A percentile compares a stretch with the other conserved stretches of the same genome.
Conservation (phyloP, 2,113 vertebrate species). For the Microtus oregoni region DNA sequence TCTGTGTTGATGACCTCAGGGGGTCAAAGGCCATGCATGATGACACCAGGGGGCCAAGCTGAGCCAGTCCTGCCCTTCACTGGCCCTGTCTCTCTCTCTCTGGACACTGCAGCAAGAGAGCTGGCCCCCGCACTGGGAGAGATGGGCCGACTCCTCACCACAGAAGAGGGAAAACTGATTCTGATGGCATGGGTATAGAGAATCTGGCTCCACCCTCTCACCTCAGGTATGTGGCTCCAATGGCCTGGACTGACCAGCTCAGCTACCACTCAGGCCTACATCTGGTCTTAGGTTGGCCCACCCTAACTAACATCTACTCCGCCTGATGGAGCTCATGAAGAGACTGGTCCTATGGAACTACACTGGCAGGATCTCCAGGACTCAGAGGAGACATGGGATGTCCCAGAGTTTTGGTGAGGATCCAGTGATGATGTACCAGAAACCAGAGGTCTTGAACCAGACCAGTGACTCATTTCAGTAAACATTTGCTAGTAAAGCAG, state of each 20-base stretch:
- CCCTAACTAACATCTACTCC: neutral
- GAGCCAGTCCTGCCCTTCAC: too few species aligned
- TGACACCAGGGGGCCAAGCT: too few species aligned
- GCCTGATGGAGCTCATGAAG: neutral
- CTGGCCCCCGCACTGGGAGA: too few species aligned
- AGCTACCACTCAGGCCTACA: neutral
- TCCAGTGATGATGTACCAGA: neutral
- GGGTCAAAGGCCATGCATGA: too few species aligned
- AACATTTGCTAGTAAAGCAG: neutral
- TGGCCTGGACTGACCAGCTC: neutral
- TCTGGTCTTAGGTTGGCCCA: neutral
- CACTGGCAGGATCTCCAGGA: neutral
- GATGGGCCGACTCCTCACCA: too few species aligned
- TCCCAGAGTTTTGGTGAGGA: neutral
- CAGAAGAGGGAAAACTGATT: neutral
- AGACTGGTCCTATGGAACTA: neutral
- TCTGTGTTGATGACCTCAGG: too few species aligned
- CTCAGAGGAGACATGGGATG: neutral
- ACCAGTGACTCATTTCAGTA: neutral
- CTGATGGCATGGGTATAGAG: neutral
- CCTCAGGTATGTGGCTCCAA: neutral
- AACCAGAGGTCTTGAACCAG: neutral
- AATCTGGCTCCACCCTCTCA: neutral
- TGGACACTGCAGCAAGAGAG: too few species aligned
- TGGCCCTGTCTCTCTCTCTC: too few species aligned